Base-by-base conservation (phyloP, 2,797 vertebrate genomes). In the Sebastes nivosus region DNA sequence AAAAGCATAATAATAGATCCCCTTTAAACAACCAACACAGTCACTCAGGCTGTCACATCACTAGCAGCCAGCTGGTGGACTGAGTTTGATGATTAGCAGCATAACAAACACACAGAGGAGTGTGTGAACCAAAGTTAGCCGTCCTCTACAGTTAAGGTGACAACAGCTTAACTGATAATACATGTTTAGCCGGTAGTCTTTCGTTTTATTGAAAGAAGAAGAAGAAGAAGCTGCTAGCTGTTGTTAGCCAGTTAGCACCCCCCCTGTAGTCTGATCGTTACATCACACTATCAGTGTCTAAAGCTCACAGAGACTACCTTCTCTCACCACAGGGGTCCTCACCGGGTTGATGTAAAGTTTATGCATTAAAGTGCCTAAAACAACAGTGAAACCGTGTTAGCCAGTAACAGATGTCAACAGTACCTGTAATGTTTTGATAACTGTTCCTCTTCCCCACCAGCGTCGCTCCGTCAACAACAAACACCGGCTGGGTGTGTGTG, bases 391-490 rank as follows among this genome's bases (percentile, higher is more conserved):
- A 3, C 29, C 27, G 2, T 27, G 2, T 65, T 32, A 27, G 9
- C 14, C 10, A 6, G 6, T 16, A 22, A 36, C 30, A 20, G n/a
- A 22, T 2, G 14, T 4, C 4, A 6, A 65, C 24, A 8, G 67
- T 88, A 89, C 87, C 87, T 83, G 72, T 10, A 3, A 3, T 59
- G 10, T 16, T 34, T 10, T 27, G 61, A 60, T 6, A 30, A 32
- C 29, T 27, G 25, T 6, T 63, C 66, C 25, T 77, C 13, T 50
- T 65, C n/a, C 27, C 34, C n/a, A 13, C 50, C 20, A 54, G 65
- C 57, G 14, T 18, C 9, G 29, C 50, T 59, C 79, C 58, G 77
- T 83, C 72, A 85, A 86, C 76, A 79, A 86, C 76, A 72, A 25
- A 69, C 1, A 22, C 42, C 65, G 58, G 11, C 54, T 77, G 71